These are phyloP conservation scores for Drosophila parvula DNA, from an alignment of 1,140 invertebrate species.

Conservation along the genomic window DNA sequence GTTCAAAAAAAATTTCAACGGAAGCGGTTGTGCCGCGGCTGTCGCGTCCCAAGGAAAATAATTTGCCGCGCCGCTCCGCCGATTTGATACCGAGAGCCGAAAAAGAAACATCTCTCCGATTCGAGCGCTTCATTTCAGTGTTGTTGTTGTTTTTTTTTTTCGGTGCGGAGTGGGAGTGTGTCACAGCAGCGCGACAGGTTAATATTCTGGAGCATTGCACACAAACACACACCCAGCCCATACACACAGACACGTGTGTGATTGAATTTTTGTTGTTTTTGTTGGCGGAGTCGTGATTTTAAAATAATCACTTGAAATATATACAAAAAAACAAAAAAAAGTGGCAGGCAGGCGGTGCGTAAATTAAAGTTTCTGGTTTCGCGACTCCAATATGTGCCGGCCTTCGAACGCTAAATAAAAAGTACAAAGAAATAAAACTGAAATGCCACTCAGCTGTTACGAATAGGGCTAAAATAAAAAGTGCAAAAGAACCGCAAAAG, in stretches of 20 bases:
- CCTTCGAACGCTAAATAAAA: slow-evolving; percentile 11
- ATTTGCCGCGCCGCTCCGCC: neutral
- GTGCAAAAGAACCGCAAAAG: slow-evolving; percentile 29
- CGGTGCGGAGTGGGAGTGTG: slow-evolving; percentile 20
- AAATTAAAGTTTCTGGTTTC: slow-evolving; percentile 31
- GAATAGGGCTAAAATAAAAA: slow-evolving; percentile 33
- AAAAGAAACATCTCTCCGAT: slow-evolving; percentile 4
- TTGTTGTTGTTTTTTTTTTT: slow-evolving; percentile 15
- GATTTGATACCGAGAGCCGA: neutral
- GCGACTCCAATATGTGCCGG: slow-evolving; percentile 15
- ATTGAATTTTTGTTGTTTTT: slow-evolving; percentile 3
- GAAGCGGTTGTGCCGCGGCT: no score
- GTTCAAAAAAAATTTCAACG: no score
- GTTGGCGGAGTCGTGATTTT: slow-evolving; percentile 32
- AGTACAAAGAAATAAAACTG: slow-evolving; percentile 2
- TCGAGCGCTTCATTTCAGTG: neutral
- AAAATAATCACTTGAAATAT: slow-evolving; percentile 10
- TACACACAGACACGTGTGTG: slow-evolving; percentile 11
- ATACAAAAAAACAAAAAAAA: neutral
- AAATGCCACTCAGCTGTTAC: slow-evolving; percentile 49
- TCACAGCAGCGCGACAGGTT: slow-evolving; percentile 1
- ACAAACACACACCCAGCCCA: neutral
- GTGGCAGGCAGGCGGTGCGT: neutral
- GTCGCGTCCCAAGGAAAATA: no score
- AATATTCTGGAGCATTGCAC: slow-evolving; percentile 19